Conservation (phyloP, 2,888 invertebrate species). For the Uropetala carovei region DNA sequence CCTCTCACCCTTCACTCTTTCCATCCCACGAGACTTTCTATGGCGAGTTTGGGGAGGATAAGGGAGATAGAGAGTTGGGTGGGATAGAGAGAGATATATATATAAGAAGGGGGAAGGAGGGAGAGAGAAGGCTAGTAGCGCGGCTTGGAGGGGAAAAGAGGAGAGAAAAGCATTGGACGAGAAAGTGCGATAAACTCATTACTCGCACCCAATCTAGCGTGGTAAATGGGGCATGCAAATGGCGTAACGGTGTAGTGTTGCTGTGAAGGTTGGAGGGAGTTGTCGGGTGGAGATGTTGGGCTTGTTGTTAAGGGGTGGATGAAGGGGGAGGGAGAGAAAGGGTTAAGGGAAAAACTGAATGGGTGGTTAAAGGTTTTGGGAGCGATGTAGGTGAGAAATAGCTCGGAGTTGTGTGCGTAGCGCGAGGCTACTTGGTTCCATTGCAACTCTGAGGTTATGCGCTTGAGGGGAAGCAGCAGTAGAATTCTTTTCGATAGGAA, state of each 20-base stretch:
- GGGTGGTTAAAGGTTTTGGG: too few species aligned
- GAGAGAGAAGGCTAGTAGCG: neutral
- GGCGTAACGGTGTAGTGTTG: conserved; percentile 19
- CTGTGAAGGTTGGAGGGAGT: neutral
- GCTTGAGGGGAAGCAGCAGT: neutral
- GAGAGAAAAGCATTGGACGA: conserved; percentile 37
- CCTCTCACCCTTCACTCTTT: neutral
- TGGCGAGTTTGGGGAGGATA: neutral
- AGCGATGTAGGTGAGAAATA: neutral
- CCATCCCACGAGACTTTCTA: neutral
- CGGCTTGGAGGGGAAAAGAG: neutral
- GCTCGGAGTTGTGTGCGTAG: neutral
- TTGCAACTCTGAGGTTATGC: neutral
- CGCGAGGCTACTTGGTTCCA: conserved; percentile 5
- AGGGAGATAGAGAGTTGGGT: neutral
- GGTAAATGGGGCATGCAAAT: conserved; percentile 58
- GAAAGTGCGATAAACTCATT: conserved; percentile 62
- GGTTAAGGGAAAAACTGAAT: neutral
- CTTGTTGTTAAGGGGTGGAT: neutral
- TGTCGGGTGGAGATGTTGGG: neutral
- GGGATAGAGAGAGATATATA: too few species aligned
- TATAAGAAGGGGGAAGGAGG: neutral
- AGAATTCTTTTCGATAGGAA: too few species aligned
- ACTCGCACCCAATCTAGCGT: conserved; percentile 55
- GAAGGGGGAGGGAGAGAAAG: neutral